Conservation (phyloP, 2,888 invertebrate genomes). For the Griposia aprilina region DNA sequence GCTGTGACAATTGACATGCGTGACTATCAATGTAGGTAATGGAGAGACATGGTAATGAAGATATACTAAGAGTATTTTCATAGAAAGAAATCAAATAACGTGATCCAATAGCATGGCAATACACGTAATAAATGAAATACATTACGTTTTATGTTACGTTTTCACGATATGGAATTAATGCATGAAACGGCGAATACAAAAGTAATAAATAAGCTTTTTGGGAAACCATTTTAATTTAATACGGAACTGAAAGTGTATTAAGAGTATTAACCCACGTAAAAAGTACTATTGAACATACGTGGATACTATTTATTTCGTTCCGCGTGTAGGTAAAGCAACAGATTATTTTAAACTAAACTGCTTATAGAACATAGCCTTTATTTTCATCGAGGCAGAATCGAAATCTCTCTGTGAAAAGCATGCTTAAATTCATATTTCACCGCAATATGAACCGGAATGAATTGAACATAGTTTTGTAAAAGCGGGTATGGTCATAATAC, state of each 20-base stretch:
- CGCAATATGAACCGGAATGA: constrained; percentile 18
- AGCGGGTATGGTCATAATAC: constrained; percentile 51
- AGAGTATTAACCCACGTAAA: background rate
- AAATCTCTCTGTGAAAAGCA: background rate
- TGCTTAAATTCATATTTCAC: background rate
- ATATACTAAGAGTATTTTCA: constrained; percentile 1
- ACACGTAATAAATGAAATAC: background rate
- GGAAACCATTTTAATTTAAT: constrained; percentile 18
- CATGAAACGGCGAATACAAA: background rate
- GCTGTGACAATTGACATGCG: background rate
- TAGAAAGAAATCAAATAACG: background rate
- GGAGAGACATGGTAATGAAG: background rate
- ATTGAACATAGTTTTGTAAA: constrained; percentile 29
- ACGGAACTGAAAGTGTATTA: background rate
- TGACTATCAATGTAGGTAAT: background rate
- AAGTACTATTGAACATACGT: constrained; percentile 8
- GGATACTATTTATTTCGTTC: background rate
- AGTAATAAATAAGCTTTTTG: constrained; percentile 19
- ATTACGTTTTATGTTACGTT: too few species aligned
- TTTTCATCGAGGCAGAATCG: background rate
- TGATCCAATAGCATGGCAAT: background rate
- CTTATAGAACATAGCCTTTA: constrained; percentile 10
- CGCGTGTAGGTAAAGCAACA: constrained; percentile 19
- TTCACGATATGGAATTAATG: background rate
- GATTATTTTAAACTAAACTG: constrained; percentile 20